Conservation (phyloP, 2,797 vertebrate genomes). For the Hippocampus kuda region DNA sequence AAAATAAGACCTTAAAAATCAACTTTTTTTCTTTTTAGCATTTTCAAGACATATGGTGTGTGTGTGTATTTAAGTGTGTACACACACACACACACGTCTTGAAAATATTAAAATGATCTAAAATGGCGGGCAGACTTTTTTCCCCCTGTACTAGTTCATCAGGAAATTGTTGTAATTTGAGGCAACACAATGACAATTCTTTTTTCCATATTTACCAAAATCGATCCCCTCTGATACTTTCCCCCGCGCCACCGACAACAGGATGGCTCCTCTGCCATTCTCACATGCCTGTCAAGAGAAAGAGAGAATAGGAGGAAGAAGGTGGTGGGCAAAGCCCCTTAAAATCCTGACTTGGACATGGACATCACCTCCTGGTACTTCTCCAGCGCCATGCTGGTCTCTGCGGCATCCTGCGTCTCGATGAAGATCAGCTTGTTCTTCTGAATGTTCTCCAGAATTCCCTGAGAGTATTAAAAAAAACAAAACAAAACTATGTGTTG, state of each 20-base stretch:
- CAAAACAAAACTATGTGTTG: no score
- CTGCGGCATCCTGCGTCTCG: conserved; percentile 84
- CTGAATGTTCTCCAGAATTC: conserved; percentile 89
- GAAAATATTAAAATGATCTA: no score
- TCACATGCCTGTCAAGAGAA: conserved; percentile 76
- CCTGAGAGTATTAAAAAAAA: conserved; percentile 53
- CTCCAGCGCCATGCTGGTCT: conserved; percentile 89
- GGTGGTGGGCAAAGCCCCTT: not conserved
- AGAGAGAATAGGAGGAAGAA: not conserved
- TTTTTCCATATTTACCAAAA: conserved; percentile 69
- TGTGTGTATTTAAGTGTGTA: no score
- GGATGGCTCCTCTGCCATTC: conserved; percentile 85
- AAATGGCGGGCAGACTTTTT: no score
- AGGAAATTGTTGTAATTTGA: not conserved
- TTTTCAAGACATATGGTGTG: no score
- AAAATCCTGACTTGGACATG: no score
- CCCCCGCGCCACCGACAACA: conserved; percentile 85
- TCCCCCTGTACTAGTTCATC: not conserved
- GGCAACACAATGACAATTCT: not conserved
- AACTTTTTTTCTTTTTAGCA: no score
- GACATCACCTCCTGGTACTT: conserved; percentile 84
- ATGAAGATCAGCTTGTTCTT: conserved; percentile 93
- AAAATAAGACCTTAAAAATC: no score
- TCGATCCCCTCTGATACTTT: conserved; percentile 93
- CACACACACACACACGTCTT: no score